Percentiles rank a stretch among this genome's conserved stretches.
These are phyloP conservation scores for Mirounga angustirostris DNA, from an alignment of 2,113 vertebrate species.

Conservation along the genomic window DNA sequence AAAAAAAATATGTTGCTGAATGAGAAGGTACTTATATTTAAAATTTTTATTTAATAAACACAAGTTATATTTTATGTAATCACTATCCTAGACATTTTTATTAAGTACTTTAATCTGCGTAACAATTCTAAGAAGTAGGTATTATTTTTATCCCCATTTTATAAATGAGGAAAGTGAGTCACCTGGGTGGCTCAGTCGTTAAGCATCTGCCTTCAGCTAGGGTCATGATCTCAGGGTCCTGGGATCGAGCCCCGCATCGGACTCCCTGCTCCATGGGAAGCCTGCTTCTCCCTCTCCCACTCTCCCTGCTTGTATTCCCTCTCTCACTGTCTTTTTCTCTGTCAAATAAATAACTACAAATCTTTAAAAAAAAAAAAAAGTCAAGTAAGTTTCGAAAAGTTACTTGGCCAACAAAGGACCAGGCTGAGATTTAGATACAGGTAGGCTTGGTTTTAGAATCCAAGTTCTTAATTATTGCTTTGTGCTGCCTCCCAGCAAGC, in stretches of 20 bases:
- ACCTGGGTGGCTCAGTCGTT: background rate
- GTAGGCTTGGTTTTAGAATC: background rate
- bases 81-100: background rate
- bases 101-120: background rate
- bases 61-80: no score
- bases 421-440: background rate
- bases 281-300: no score
- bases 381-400: background rate
- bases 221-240: no score
- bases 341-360: no score
- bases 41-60: no score
- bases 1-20: background rate
- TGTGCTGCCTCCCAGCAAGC: background rate
- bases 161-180: background rate
- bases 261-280: no score
- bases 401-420: background rate
- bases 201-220: no score
- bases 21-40: background rate
- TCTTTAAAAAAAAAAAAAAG: background rate
- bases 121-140: background rate
- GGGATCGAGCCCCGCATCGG: no score
- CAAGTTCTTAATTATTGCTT: background rate
- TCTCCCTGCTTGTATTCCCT: no score
- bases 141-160: background rate
- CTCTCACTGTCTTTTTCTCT: no score